Percentiles rank a stretch among this genome's conserved stretches.
These are phyloP conservation scores for Fulmarus glacialis DNA, from an alignment of 2,113 vertebrate genomes.

Conservation along the genomic window DNA sequence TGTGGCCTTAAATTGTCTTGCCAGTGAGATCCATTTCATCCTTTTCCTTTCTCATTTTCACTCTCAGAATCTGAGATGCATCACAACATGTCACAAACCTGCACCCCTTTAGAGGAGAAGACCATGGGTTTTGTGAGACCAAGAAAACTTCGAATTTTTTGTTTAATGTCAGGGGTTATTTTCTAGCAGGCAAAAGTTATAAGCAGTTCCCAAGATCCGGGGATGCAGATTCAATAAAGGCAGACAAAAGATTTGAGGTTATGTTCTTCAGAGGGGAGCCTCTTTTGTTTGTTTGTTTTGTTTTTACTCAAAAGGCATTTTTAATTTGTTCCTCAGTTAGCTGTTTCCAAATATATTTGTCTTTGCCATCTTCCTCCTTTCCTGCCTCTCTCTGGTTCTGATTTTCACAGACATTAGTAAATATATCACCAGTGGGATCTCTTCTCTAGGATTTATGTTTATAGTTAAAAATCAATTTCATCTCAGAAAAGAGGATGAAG, in stretches of 20 bases:
- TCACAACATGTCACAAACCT: neutral
- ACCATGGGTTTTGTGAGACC: neutral
- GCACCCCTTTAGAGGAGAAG: neutral
- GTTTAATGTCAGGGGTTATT: conserved; percentile 36
- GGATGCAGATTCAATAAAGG: conserved; percentile 49
- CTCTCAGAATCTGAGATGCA: neutral
- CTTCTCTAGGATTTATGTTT: conserved; percentile 41
- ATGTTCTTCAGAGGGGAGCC: conserved; percentile 43
- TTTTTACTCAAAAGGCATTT: conserved; percentile 60
- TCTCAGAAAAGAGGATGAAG: neutral
- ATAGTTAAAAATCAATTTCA: conserved; percentile 43
- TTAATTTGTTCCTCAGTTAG: conserved; percentile 45
- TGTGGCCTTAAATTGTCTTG: neutral
- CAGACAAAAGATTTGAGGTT: conserved; percentile 67
- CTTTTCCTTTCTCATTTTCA: neutral
- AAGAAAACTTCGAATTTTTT: neutral
- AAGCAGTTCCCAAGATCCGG: conserved; percentile 51
- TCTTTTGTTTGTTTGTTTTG: conserved; percentile 64
- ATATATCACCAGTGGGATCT: conserved; percentile 8
- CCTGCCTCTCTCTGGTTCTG: conserved; percentile 49
- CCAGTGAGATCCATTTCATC: neutral
- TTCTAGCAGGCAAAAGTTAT: conserved; percentile 22
- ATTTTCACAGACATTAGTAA: conserved; percentile 57
- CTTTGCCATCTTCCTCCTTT: conserved; percentile 52
- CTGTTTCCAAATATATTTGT: conserved; percentile 66